Evolutionary conservation across 1,140 invertebrate species (phyloP).

Genomic region (Zeugodacus cucurbitae): DNA sequence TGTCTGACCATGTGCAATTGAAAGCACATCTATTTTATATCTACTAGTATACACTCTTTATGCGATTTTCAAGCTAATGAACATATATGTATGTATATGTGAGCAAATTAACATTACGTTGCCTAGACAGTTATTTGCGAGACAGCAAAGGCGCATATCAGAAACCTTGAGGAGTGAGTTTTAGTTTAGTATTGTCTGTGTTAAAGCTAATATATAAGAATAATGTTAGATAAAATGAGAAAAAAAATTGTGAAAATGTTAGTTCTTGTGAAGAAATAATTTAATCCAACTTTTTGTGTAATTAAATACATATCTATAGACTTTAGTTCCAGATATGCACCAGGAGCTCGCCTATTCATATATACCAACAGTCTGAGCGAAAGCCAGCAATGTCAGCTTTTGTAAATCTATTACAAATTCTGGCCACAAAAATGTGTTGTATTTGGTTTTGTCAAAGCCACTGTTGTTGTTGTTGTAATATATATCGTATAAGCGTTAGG

Average conservation of each 20-base stretch:
- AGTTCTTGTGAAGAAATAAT: too few species aligned
- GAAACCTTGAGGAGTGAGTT: background rate
- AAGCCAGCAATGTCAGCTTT: background rate
- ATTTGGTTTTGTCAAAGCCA: background rate
- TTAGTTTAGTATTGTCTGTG: background rate
- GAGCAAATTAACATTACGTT: background rate
- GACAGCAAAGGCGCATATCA: background rate
- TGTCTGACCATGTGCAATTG: background rate
- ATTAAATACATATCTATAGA: too few species aligned
- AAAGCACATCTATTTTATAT: background rate
- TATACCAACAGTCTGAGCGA: background rate
- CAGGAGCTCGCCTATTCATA: background rate
- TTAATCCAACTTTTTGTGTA: too few species aligned
- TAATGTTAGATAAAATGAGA: too few species aligned
- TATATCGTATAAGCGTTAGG: background rate
- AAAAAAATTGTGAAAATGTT: too few species aligned
- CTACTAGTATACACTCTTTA: background rate
- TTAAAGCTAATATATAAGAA: background rate
- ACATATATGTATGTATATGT: background rate
- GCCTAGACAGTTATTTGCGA: background rate
- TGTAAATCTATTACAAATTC: background rate
- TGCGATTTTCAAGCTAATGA: background rate
- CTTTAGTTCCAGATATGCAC: background rate
- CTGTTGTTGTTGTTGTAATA: background rate
- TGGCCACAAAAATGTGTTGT: constrained; percentile 5